Percentiles rank a stretch among this genome's conserved stretches.
Conservation (phyloP, 2,113 vertebrate species). For the Caloenas nicobarica region DNA sequence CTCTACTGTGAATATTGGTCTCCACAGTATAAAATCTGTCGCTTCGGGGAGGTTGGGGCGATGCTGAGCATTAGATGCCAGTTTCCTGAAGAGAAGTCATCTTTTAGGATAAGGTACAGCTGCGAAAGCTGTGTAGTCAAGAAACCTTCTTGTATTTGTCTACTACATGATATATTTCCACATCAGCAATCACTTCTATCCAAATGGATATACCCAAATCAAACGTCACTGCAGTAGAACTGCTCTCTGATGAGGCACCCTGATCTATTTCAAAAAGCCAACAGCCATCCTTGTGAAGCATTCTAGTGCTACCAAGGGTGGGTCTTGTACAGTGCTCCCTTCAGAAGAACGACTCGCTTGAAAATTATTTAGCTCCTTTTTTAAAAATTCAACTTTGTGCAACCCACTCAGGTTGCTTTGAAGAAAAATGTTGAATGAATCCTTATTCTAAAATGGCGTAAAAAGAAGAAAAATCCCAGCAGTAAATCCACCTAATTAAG, state of each 20-base stretch:
- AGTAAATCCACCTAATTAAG: conserved; percentile 63
- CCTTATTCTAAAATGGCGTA: neutral
- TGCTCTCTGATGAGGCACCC: neutral
- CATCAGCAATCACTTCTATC: neutral
- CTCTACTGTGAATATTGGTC: neutral
- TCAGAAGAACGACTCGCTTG: neutral
- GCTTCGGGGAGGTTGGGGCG: neutral
- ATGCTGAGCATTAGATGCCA: neutral
- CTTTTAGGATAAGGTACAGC: neutral
- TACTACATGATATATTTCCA: neutral
- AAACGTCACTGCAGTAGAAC: neutral
- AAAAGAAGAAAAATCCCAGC: conserved; percentile 58
- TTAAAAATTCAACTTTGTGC: neutral
- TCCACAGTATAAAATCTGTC: neutral
- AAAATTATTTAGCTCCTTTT: conserved; percentile 6
- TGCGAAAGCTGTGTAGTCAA: neutral
- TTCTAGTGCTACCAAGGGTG: neutral
- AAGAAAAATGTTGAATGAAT: conserved; percentile 48
- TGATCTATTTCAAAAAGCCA: neutral
- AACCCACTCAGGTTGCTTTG: conserved; percentile 25
- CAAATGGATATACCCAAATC: neutral
- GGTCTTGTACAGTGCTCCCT: neutral
- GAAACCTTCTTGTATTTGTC: neutral
- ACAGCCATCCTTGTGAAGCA: neutral
- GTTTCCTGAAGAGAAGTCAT: neutral